Base-by-base conservation (phyloP, 2,797 vertebrate genomes). In the Gobio occitaniae region DNA sequence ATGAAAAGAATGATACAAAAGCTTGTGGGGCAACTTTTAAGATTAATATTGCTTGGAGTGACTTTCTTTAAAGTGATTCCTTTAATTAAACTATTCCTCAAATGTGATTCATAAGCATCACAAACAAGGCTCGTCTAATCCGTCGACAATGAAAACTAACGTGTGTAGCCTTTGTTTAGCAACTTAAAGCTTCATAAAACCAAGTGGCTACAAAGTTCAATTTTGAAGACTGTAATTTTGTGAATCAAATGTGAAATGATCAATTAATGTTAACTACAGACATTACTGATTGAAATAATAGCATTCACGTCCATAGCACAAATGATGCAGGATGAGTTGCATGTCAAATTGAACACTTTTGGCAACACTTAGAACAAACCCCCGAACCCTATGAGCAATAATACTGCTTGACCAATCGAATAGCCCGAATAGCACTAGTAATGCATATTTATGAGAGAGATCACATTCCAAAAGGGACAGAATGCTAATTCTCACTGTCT, bases 401-500 rank as follows among this genome's bases (percentile, higher is more conserved):
- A 12, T n/a, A n/a, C 44, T 47, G 2, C n/a, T 44, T 6, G 17
- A 0, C 38, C 19, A 13, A 10, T 70, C n/a, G 11, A 70, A 25
- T 25, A 25, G 25, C 25, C 25, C 25, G 25, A 25, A 25, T 25
- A 25, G 25, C 25, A 25, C 25, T 25, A 21, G n/a, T 61, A 59
- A 44, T 84, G 19, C 41, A 47, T 41, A 65, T 3, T 74, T 21
- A 12, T 21, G 65, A 36, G 72, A n/a, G 29, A 76, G 72, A 68
- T 54, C 84, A 82, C 80, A 88, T 88, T 88, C 86, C 21, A 86
- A 56, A 84, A 83, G 75, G 36, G 71, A 90, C 86, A 90, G 89
- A 87, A 90, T 38, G 54, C 89, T 91, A 86, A 86, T 93, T 93
- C 82, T 86, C 7, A 78, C n/a, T 86, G 88, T 88, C 82, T 12